Conservation (phyloP, 2,113 vertebrate species). For the Quiscalus mexicanus region DNA sequence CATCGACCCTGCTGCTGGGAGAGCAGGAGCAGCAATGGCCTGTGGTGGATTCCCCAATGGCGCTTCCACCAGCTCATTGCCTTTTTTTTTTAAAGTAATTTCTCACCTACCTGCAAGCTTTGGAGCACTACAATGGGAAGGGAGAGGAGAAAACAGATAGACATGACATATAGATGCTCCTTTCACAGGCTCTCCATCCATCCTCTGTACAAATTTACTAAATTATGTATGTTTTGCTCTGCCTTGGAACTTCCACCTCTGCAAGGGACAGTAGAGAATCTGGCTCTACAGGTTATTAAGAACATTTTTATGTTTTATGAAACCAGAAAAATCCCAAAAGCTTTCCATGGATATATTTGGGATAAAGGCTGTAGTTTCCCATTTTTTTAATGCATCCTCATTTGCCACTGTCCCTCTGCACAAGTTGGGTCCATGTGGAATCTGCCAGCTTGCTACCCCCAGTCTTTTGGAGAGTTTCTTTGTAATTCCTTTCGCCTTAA, state of each 20-base stretch:
- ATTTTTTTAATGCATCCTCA: neutral
- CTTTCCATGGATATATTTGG: neutral
- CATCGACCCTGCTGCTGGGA: neutral
- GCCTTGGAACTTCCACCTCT: neutral
- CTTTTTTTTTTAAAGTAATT: neutral
- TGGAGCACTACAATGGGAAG: neutral
- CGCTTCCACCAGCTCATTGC: neutral
- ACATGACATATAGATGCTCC: neutral
- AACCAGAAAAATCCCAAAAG: neutral
- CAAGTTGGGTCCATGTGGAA: neutral
- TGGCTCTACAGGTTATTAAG: neutral
- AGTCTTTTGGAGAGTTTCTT: slow-evolving; percentile 42
- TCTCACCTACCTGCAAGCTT: neutral
- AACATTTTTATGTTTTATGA: neutral
- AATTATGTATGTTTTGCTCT: neutral
- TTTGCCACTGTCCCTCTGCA: neutral
- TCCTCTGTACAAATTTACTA: neutral
- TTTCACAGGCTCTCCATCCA: neutral
- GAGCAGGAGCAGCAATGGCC: neutral
- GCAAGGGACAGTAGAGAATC: neutral
- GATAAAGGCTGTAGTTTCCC: neutral
- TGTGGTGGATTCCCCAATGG: neutral
- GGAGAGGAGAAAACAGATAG: neutral
- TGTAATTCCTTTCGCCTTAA: slow-evolving; percentile 47
- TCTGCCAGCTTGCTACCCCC: neutral